Conservation (phyloP, 2,888 invertebrate species). For the Acanthacorydalis orientalis region DNA sequence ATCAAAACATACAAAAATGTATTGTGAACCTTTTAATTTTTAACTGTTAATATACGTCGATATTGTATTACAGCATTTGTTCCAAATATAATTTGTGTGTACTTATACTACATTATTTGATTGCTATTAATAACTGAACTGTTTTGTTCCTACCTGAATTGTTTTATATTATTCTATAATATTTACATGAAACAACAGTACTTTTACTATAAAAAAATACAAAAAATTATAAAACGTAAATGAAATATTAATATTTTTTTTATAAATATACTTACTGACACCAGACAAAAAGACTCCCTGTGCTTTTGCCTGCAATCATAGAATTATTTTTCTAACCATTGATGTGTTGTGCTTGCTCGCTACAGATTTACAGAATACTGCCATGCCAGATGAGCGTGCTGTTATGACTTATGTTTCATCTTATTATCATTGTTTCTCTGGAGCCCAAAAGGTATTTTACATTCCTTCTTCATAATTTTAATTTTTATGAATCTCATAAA, state of each 20-base stretch:
- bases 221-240: too few relatives aligned
- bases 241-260: neutral
- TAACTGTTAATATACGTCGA: too few relatives aligned
- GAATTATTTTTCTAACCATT: slow-evolving; percentile 17
- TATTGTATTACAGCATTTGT: too few relatives aligned
- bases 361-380: slow-evolving; percentile 91
- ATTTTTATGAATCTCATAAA: too few relatives aligned
- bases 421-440: slow-evolving; percentile 99
- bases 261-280: neutral
- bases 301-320: slow-evolving; percentile 9
- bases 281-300: neutral
- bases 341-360: slow-evolving; percentile 26
- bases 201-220: too few relatives aligned
- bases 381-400: slow-evolving; percentile 98
- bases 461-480: too few relatives aligned
- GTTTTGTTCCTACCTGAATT: slow-evolving; percentile 10
- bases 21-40: too few relatives aligned
- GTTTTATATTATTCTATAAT: slow-evolving; percentile 8
- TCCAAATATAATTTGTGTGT: slow-evolving; percentile 4
- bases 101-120: slow-evolving; percentile 7
- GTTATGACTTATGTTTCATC: slow-evolving; percentile 99
- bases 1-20: too few relatives aligned
- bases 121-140: slow-evolving; percentile 7
- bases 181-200: neutral
- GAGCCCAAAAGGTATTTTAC: slow-evolving; percentile 78